These are phyloP conservation scores for Takifugu bimaculatus DNA, from an alignment of 2,113 vertebrate species.

Conservation along the genomic window DNA sequence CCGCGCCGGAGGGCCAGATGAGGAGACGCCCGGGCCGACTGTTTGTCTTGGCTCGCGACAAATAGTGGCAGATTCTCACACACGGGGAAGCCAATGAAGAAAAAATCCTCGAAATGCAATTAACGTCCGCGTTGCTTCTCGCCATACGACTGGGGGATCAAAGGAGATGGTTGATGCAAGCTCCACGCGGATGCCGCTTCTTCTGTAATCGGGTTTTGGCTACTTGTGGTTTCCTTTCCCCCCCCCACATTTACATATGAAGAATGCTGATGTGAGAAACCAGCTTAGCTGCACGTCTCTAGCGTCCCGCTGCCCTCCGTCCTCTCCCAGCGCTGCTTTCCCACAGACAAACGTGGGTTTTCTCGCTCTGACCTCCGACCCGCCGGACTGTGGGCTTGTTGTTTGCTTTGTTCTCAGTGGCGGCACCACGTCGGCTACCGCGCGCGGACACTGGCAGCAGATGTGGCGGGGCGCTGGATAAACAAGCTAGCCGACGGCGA, in stretches of 20 bases:
- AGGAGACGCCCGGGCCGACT: slow-evolving; percentile 53
- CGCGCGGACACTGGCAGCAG: slow-evolving; percentile 70
- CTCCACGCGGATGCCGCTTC: neutral
- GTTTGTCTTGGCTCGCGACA: slow-evolving; percentile 59
- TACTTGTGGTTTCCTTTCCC: slow-evolving; percentile 20
- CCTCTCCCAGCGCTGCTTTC: slow-evolving; percentile 6
- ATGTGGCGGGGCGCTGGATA: slow-evolving; percentile 66
- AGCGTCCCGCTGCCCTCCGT: no score
- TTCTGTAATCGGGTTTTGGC: neutral
- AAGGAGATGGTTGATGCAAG: neutral
- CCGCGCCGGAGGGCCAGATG: slow-evolving; percentile 59
- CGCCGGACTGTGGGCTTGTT: slow-evolving; percentile 55
- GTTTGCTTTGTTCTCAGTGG: slow-evolving; percentile 64
- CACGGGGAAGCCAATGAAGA: slow-evolving; percentile 36
- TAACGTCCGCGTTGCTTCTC: no score
- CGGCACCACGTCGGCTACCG: slow-evolving; percentile 63
- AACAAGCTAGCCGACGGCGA: slow-evolving; percentile 72
- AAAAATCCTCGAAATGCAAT: slow-evolving; percentile 47
- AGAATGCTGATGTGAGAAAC: no score
- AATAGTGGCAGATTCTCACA: slow-evolving; percentile 47
- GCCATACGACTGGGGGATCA: no score
- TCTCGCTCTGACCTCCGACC: slow-evolving; percentile 25
- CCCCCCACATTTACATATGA: slow-evolving; percentile 1
- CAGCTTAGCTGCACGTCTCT: no score
- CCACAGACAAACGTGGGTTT: slow-evolving; percentile 40